Conservation (phyloP, 2,888 invertebrate genomes). For the Platynereis dumerilii region DNA sequence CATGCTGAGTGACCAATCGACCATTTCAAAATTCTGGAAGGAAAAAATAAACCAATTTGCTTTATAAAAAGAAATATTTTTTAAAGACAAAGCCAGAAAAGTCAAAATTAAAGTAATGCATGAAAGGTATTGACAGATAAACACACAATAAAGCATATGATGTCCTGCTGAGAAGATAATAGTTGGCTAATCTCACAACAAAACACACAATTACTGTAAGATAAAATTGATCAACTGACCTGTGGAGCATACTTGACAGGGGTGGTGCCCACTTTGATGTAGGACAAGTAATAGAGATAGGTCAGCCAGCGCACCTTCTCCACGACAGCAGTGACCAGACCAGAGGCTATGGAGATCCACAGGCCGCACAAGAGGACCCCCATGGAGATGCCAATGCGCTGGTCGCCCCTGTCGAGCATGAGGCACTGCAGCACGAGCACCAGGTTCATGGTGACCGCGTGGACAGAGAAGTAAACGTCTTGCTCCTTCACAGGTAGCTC, state of each 20-base stretch:
- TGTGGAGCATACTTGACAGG: slow-evolving; percentile 95
- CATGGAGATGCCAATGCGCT: slow-evolving; percentile 22
- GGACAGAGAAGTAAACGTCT: slow-evolving; percentile 91
- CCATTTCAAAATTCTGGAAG: no score
- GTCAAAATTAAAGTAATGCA: no score
- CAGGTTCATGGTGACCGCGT: slow-evolving; percentile 82
- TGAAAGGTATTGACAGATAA: no score
- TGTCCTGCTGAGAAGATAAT: no score
- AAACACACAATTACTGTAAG: no score
- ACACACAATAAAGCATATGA: no score
- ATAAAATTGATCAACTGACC: slow-evolving; percentile 71
- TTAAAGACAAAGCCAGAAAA: no score
- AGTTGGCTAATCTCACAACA: no score
- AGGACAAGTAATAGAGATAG: slow-evolving; percentile 89
- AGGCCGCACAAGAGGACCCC: slow-evolving; percentile 22
- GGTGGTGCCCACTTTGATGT: slow-evolving; percentile 89
- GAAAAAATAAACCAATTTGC: no score
- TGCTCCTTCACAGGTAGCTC: slow-evolving; percentile 89
- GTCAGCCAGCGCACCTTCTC: slow-evolving; percentile 70
- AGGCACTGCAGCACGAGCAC: slow-evolving; percentile 85
- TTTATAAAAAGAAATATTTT: no score
- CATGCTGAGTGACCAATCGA: no score
- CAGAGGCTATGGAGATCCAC: slow-evolving; percentile 59
- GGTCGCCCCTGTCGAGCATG: slow-evolving; percentile 72
- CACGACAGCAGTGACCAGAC: slow-evolving; percentile 63